A percentile compares a stretch with the other conserved stretches of the same genome.
Evolutionary conservation across 2,888 invertebrate species (phyloP).

Genomic region (Rapana venosa): DNA sequence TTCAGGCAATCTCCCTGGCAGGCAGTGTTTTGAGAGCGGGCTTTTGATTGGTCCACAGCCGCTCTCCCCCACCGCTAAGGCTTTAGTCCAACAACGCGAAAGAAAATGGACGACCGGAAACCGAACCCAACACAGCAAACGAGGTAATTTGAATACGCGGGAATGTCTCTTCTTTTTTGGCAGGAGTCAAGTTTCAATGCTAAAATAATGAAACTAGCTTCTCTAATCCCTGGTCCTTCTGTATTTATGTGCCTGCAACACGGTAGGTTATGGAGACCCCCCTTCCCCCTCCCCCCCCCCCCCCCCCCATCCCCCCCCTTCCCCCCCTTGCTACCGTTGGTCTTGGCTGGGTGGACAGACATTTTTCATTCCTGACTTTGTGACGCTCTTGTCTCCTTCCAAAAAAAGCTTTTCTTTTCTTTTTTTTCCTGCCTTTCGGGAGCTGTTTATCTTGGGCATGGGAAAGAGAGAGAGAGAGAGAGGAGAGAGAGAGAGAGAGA

Average conservation of each 20-base stretch:
- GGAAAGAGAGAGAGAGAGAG: not conserved
- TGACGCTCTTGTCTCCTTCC: not conserved
- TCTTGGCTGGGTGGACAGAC: slow-evolving; percentile 20
- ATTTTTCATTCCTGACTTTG: slow-evolving; percentile 27
- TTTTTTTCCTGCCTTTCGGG: not conserved
- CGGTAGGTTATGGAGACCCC: slow-evolving; percentile 15
- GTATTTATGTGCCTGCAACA: slow-evolving; percentile 39
- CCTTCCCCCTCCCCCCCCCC: not conserved
- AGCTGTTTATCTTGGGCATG: not conserved
- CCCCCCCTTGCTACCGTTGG: not conserved
- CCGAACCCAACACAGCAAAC: slow-evolving; percentile 39
- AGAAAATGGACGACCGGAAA: slow-evolving; percentile 42
- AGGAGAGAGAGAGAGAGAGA: not conserved
- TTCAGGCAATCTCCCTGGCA: too few relatives aligned
- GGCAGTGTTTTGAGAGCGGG: not conserved
- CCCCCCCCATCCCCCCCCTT: not conserved
- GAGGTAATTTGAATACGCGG: slow-evolving; percentile 45
- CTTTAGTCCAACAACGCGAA: not conserved
- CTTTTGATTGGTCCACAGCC: not conserved
- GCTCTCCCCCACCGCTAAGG: not conserved
- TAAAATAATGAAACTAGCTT: slow-evolving; percentile 43
- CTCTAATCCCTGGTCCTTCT: slow-evolving; percentile 19
- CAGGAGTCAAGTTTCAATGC: slow-evolving; percentile 40
- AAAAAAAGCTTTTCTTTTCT: not conserved
- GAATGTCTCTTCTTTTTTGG: slow-evolving; percentile 23